These are phyloP conservation scores for Stichopus chloronotus DNA, from an alignment of 35 echinoderm and acorn worm genomes.

Conservation along the genomic window DNA sequence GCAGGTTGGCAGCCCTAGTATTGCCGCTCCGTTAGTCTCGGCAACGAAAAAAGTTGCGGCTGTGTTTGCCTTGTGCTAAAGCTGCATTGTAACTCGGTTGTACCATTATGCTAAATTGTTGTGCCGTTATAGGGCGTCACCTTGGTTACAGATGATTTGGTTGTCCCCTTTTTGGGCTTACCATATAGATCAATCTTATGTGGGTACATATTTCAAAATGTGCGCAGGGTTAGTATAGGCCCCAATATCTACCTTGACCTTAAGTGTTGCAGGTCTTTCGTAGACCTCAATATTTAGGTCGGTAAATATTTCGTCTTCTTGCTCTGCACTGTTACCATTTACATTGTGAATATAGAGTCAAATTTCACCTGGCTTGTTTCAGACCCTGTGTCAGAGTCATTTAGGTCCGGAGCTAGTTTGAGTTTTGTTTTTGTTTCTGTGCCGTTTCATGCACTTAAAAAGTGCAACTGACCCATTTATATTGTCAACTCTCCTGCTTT, in stretches of 20 bases:
- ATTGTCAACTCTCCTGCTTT: conserved; percentile 3
- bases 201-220: background rate
- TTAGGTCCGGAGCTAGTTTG: no score
- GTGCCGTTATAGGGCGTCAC: background rate
- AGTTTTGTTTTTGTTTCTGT: no score
- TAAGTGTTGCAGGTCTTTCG: conserved; percentile 33
- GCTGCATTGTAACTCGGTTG: background rate
- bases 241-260: conserved; percentile 54
- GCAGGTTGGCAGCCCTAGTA: no score
- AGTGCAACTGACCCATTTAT: background rate
- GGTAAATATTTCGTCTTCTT: conserved; percentile 32
- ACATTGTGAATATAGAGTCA: background rate
- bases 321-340: background rate
- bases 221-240: background rate
- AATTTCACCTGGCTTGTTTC: conserved; percentile 24
- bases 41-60: background rate
- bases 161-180: background rate
- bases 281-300: background rate
- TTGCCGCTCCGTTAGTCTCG: no score
- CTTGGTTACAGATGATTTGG: background rate
- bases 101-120: conserved; percentile 43
- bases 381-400: no score
- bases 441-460: no score
- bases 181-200: background rate
- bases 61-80: background rate